Evolutionary conservation across 2,888 invertebrate genomes (phyloP), one percentile per base, ranked within the genome.

Genomic region (Hyalella azteca): DNA sequence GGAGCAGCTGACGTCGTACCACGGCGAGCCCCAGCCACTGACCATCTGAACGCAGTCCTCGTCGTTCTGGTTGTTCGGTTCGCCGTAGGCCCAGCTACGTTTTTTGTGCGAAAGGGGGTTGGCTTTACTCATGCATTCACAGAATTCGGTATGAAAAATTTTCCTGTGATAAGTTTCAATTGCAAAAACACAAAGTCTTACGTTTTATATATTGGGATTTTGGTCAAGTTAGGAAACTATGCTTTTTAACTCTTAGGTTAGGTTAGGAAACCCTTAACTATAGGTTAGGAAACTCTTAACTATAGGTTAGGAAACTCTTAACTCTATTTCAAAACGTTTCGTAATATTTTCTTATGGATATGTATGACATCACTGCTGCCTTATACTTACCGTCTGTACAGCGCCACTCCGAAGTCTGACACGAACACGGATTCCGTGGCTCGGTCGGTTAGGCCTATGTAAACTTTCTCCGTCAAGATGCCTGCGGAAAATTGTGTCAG

Each of bases 11-110:
- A 50, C 39, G 41, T 59, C 50, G 54, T 54, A 40, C 50, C 59
- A 77, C n/a, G 78, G 32, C 15, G n/a, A 59, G 29, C 39, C 78
- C 48, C 45, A 76, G 9, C 32, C 76, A 13, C 29, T 15, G 7
- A 45, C 22, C 48, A 76, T 29, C 11, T 59, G 40, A 19, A 77
- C 54, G 59, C 78, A 77, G 54, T 54, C 78, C 39, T 77, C 50
- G 22, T 32, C 59, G 32, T 32, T 48, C 76, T 29, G 48, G 48
- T 49, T 49, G 48, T 49, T 76, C 3, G 76, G 76, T 29, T 76
- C 76, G 13, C 49, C 32, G 11, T 29, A 50, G 22, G 19, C 40
- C 26, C 50, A 40, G 29, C 77, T 50, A n/a, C 19, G 45, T 45
- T 45, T 45, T 3, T 45, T 1, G 11, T 45, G 1, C 1, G 13